phyloP scores from a whole-genome alignment of 2,797 vertebrate genomes.

The Galagoides demidoff region DNA sequence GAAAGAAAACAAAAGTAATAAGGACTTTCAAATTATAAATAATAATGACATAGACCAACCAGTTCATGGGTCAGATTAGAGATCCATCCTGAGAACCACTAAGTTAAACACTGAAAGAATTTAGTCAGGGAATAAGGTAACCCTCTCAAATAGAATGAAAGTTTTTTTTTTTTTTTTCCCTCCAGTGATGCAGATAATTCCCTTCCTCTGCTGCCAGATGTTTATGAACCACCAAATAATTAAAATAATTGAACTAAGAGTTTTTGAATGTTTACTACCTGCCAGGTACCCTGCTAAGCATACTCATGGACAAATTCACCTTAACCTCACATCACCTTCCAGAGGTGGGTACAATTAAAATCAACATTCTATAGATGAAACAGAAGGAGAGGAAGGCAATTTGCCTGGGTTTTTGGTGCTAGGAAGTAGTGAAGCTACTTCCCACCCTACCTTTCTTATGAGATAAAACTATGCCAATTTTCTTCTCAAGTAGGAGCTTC shows the following conservation, averaged over 20 bases:
- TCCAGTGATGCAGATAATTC: not conserved
- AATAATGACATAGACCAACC: not conserved
- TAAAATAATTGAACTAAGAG: not conserved
- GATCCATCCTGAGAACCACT: not conserved
- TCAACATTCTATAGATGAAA: not conserved
- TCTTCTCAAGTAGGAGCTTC: not conserved
- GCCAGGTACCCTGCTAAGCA: not conserved
- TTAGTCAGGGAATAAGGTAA: not conserved
- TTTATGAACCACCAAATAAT: conserved; percentile 8
- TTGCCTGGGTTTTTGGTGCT: not conserved
- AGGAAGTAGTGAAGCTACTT: not conserved
- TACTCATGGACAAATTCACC: not conserved
- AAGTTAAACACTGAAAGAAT: not conserved
- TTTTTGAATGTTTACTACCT: not conserved
- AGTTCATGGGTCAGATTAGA: not conserved
- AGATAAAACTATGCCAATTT: not conserved
- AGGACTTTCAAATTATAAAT: not conserved
- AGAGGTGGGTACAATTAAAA: not conserved
- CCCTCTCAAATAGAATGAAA: not conserved
- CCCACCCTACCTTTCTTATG: not conserved
- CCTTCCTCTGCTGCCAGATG: not conserved
- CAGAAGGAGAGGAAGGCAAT: not conserved
- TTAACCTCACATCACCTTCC: not conserved
- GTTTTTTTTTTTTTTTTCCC: accelerated
- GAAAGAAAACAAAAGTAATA: not conserved